These are phyloP conservation scores for Gadus macrocephalus DNA, from an alignment of 2,113 vertebrate species.

Conservation along the genomic window DNA sequence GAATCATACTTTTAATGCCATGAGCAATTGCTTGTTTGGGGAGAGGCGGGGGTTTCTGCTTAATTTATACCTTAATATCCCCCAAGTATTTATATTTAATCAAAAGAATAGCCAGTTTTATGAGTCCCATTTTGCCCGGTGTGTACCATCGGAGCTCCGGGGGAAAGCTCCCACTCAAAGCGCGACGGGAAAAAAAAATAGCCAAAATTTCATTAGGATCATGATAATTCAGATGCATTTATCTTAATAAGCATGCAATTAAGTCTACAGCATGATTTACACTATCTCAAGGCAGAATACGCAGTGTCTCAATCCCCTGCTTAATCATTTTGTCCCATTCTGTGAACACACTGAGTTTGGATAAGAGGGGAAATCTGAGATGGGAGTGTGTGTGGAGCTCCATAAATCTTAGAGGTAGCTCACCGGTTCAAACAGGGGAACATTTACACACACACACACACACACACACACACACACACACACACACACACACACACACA, in stretches of 20 bases:
- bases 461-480: slow-evolving; percentile 20
- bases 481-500: neutral
- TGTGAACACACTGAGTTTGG: slow-evolving; percentile 16
- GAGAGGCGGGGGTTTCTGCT: no score
- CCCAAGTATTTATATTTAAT: neutral
- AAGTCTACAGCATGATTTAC: slow-evolving; percentile 42
- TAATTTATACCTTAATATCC: neutral
- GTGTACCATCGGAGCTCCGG: slow-evolving; percentile 11
- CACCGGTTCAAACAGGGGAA: neutral
- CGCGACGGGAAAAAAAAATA: slow-evolving; percentile 10
- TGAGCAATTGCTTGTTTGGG: no score
- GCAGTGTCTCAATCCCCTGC: slow-evolving; percentile 57
- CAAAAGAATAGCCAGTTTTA: slow-evolving; percentile 5
- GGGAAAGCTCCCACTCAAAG: slow-evolving; percentile 26
- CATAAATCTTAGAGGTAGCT: slow-evolving; percentile 28
- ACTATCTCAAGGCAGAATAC: slow-evolving; percentile 48
- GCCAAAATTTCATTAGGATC: slow-evolving; percentile 26
- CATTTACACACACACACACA: slow-evolving; percentile 14
- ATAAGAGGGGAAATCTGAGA: slow-evolving; percentile 48
- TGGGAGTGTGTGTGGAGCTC: slow-evolving; percentile 25
- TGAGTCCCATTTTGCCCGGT: neutral
- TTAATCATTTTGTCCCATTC: slow-evolving; percentile 47
- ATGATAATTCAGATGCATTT: slow-evolving; percentile 32
- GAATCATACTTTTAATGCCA: no score
- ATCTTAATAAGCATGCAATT: slow-evolving; percentile 51